Conservation (phyloP, 2,797 vertebrate genomes). For the Tragopan temminckii region DNA sequence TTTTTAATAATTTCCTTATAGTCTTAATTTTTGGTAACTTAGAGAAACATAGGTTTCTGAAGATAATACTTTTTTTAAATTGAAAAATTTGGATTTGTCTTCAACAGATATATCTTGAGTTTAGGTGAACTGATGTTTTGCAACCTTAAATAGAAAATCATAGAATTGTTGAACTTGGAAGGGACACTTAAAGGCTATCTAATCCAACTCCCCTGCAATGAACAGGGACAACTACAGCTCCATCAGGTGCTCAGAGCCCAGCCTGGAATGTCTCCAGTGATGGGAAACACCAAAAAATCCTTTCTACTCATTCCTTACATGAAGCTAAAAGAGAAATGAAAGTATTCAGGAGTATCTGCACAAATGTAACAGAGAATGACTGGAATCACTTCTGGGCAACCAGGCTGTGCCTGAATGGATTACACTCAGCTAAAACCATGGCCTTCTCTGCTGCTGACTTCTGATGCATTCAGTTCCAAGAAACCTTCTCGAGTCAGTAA, state of each 20-base stretch:
- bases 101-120: neutral
- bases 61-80: neutral
- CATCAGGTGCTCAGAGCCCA: no score
- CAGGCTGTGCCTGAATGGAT: neutral
- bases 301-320: neutral
- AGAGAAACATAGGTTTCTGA: neutral
- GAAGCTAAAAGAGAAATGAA: neutral
- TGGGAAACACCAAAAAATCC: neutral
- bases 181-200: no score
- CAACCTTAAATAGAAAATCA: neutral
- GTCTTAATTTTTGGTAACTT: neutral
- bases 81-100: neutral
- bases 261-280: no score
- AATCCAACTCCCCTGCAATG: no score
- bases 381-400: neutral
- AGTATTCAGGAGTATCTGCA: rapidly evolving
- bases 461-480: neutral
- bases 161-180: no score
- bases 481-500: neutral
- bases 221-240: no score
- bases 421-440: neutral
- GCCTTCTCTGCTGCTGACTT: neutral
- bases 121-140: neutral
- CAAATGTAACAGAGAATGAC: neutral
- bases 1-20: neutral